Conservation (phyloP, 2,888 invertebrate species). For the Lamellibrachia columna region DNA sequence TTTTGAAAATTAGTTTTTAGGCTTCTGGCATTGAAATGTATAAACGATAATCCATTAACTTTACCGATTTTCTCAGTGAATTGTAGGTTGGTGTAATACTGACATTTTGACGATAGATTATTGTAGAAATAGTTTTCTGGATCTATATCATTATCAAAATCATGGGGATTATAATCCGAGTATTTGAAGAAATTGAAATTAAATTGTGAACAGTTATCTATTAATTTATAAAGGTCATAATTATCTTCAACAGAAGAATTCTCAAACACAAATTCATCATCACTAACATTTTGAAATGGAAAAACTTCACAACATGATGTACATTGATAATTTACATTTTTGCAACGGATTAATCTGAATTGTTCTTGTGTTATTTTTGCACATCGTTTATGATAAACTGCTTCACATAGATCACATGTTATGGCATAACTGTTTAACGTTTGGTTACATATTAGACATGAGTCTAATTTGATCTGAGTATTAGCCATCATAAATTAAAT, state of each 20-base stretch:
- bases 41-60: neutral
- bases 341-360: constrained; percentile 8
- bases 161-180: neutral
- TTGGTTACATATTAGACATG: too few relatives aligned
- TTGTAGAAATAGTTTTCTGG: neutral
- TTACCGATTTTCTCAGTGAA: neutral
- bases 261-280: neutral
- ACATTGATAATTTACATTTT: neutral
- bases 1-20: neutral
- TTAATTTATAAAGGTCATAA: neutral
- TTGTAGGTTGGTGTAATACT: neutral
- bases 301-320: neutral
- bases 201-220: neutral
- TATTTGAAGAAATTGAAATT: neutral
- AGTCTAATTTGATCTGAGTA: too few relatives aligned
- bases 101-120: neutral
- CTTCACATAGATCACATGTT: neutral
- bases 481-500: neutral
- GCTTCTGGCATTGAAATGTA: neutral
- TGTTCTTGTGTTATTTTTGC: neutral
- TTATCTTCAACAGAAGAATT: neutral
- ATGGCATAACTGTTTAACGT: too few relatives aligned
- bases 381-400: neutral
- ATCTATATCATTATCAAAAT: neutral
- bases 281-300: neutral